Evolutionary conservation across 2,797 vertebrate genomes (phyloP).

Genomic region (Bucorvus abyssinicus): DNA sequence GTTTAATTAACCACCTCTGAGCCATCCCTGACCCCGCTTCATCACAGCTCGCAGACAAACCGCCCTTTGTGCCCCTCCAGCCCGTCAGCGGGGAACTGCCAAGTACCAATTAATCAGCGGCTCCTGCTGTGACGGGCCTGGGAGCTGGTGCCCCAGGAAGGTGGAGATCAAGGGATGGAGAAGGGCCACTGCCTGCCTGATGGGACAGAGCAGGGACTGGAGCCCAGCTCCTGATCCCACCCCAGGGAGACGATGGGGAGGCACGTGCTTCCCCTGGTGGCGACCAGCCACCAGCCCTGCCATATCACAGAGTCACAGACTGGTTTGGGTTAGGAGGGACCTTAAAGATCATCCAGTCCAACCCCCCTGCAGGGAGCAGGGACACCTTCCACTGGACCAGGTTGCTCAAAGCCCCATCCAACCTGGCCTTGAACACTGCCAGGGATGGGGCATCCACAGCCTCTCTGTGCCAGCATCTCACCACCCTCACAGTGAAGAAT

Average conservation of each 20-base stretch:
- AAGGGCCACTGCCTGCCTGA: neutral
- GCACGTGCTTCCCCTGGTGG: accelerated
- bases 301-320: neutral
- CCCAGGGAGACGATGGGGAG: neutral
- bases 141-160: neutral
- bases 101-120: neutral
- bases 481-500: neutral
- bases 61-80: constrained; percentile 29
- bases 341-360: neutral
- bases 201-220: neutral
- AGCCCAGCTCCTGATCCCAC: neutral
- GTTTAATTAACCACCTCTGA: constrained; percentile 1
- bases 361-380: neutral
- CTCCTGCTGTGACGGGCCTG: neutral
- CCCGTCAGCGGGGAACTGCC: neutral
- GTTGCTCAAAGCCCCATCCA: neutral
- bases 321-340: neutral
- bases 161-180: neutral
- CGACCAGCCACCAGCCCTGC: neutral
- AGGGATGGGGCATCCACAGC: neutral
- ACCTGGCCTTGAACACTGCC: neutral
- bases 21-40: neutral
- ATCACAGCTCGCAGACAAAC: constrained; percentile 11
- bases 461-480: neutral
- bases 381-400: neutral